Evolutionary conservation across 1,140 invertebrate genomes (phyloP), one percentile per base, ranked within the genome.

Genomic region (Hycleus cichorii): DNA sequence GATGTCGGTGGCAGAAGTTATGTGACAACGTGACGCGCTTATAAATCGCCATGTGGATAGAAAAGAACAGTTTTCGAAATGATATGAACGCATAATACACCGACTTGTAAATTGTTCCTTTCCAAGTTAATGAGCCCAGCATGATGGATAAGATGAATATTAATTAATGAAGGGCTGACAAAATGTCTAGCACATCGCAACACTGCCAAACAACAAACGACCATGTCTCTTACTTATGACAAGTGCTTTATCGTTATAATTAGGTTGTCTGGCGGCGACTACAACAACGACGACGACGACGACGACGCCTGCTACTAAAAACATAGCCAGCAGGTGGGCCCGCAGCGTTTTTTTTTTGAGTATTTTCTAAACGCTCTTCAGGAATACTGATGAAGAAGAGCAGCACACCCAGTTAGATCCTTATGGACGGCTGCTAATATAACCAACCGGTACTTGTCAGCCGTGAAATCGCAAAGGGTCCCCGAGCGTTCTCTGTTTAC

Each of bases 401-500:
- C 18, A 18, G 18, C 18, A 18, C 18, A 18, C 18, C 18, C 18
- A 18, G 18, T 1, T 18, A 18, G 32, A 32, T 32, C 32, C 32
- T 32, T 4, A 32, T 7, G 32, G 32, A 32, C 32, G 32, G 32
- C 7, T 32, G 32, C 7, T 32, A 32, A 5, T 32, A 32, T 32
- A 32, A 7, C 18, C 47, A 67, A 63, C 65, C 58, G 58, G 56
- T 52, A 46, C 54, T 61, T 50, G 11, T 59, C 64, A 58, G 58
- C 63, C 68, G 68, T 69, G 64, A 70, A 71, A 71, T 71, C 63
- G 65, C 49, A 48, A 51, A 59, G 62, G 52, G 54, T 59, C 58
- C 64, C 55, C 46, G 63, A 32, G 32, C 32, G 32, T 32, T 32
- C 18, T 18, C 69, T 72, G 70, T 72, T 72, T 72, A 69, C 69